These are phyloP conservation scores for Callopanchax toddi DNA, from an alignment of 2,113 vertebrate species.

Conservation along the genomic window DNA sequence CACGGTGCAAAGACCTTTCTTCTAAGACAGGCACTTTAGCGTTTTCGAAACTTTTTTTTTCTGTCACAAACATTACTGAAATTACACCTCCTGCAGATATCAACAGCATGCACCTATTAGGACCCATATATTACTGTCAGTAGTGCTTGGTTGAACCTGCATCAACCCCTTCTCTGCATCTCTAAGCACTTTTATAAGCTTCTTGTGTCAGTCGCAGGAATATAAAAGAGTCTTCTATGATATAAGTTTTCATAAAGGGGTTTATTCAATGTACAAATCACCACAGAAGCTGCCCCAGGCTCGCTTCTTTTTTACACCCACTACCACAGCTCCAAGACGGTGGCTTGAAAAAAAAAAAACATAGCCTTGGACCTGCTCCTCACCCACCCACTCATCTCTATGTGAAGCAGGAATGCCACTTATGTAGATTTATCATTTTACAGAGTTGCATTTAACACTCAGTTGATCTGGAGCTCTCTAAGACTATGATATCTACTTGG, in stretches of 20 bases:
- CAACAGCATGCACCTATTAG: conserved; percentile 76
- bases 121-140: conserved; percentile 77
- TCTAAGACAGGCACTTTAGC: conserved; percentile 71
- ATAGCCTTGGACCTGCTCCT: conserved; percentile 65
- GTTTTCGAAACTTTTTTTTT: conserved; percentile 69
- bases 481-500: conserved; percentile 38
- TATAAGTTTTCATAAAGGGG: conserved; percentile 61
- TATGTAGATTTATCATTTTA: conserved; percentile 58
- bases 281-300: conserved; percentile 55
- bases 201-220: conserved; percentile 56
- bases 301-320: conserved; percentile 63
- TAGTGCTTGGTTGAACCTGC: conserved; percentile 69
- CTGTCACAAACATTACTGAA: conserved; percentile 71
- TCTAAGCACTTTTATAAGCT: conserved; percentile 65
- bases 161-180: conserved; percentile 63
- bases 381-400: conserved; percentile 65
- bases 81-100: conserved; percentile 74
- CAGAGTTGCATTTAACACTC: conserved; percentile 48
- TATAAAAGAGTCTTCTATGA: conserved; percentile 58
- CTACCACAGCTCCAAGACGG: conserved; percentile 55
- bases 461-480: conserved; percentile 39
- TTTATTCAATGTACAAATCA: conserved; percentile 58
- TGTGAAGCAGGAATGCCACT: conserved; percentile 66
- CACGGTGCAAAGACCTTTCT: conserved; percentile 69
- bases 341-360: conserved; percentile 41